Evolutionary conservation across 2,113 vertebrate genomes (phyloP).

Genomic region (Saimiri boliviensis): DNA sequence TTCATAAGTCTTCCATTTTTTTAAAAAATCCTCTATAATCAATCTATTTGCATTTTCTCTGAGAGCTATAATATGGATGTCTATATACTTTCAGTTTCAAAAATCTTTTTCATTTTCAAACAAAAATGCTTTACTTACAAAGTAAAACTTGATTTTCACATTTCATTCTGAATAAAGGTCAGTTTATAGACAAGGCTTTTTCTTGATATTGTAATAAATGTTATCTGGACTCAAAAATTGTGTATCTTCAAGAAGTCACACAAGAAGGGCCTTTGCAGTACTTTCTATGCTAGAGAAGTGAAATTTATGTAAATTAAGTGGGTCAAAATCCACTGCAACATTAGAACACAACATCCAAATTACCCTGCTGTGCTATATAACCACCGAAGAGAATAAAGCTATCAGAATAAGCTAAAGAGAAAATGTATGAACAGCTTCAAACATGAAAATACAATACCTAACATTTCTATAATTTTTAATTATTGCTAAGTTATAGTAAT

Average conservation of each 20-base stretch:
- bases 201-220: neutral
- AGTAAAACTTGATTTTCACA: conserved; percentile 17
- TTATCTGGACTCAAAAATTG: neutral
- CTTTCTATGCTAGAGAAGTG: neutral
- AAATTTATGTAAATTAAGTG: neutral
- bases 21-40: neutral
- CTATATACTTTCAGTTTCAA: neutral
- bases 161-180: neutral
- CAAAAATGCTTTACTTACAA: conserved; percentile 33
- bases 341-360: neutral
- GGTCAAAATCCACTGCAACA: neutral
- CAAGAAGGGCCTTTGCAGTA: neutral
- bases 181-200: neutral
- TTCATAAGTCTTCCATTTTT: neutral
- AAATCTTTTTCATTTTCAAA: conserved; percentile 34
- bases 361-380: neutral
- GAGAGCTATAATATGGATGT: neutral
- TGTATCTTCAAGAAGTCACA: neutral
- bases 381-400: neutral
- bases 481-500: neutral
- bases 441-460: neutral
- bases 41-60: neutral
- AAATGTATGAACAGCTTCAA: neutral
- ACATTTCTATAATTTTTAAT: neutral
- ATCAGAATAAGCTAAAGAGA: neutral